Evolutionary conservation across 2,113 vertebrate genomes (phyloP).

Genomic region (Microcebus murinus): DNA sequence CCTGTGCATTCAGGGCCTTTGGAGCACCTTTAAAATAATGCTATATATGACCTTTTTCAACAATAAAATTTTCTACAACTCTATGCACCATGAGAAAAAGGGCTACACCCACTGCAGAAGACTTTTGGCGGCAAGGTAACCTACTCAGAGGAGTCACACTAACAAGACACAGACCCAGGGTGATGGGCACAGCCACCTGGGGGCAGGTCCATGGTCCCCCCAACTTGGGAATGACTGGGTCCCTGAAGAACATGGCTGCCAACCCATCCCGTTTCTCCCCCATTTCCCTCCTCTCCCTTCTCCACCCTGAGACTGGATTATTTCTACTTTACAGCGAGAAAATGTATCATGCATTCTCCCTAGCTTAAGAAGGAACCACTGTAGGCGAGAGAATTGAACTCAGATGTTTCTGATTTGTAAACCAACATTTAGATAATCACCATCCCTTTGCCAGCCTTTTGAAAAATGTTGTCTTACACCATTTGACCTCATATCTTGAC

Average conservation of each 20-base stretch:
- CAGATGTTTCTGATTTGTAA: background rate
- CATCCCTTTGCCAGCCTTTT: background rate
- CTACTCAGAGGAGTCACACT: background rate
- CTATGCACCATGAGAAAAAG: background rate
- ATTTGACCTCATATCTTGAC: background rate
- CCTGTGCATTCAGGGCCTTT: background rate
- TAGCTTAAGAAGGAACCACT: background rate
- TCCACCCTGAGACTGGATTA: constrained; percentile 7
- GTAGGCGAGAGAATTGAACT: background rate
- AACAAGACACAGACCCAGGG: background rate
- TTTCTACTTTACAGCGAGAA: constrained; percentile 30
- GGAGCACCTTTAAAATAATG: background rate
- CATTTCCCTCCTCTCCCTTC: background rate
- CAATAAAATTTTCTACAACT: background rate
- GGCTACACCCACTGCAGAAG: background rate
- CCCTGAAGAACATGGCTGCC: background rate
- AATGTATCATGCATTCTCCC: background rate
- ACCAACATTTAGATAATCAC: background rate
- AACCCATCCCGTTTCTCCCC: background rate
- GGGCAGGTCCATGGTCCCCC: background rate
- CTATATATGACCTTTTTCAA: background rate
- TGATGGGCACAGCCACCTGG: background rate
- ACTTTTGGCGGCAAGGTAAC: background rate
- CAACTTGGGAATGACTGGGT: background rate
- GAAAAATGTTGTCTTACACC: background rate